Base-by-base conservation (phyloP, 2,113 vertebrate genomes). In the Xenopus borealis region DNA sequence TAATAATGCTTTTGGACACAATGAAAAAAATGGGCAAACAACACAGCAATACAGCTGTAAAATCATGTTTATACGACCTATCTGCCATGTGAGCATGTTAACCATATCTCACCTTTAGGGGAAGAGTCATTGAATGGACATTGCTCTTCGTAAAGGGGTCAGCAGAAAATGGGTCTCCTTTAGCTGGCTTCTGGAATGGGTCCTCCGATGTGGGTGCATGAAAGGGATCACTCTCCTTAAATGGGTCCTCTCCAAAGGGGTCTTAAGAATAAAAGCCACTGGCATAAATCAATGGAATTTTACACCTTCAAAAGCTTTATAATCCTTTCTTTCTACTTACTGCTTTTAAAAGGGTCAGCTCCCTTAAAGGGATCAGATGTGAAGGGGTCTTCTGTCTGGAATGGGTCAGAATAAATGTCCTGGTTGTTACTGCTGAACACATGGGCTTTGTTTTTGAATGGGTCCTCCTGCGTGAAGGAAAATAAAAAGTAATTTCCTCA, bases 301-400 rank as follows among this genome's bases (percentile, higher is more conserved):
- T 27, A 50, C 47, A 12, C 47, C 10, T 5, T 4, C 6, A 50
- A 50, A 4, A 50, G 9, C 47, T 50, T 50, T 50, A 50, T 50
- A 50, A 13, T 50, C 3, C 14, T 23, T 61, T 19, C 18, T 61
- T 19, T 12, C 46, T 12, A 81, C 83, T 83, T 77, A 83, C 73
- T 88, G 82, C 85, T 89, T 91, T 91, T 88, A 79, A 92, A 86
- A 9, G 81, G 88, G 40, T 88, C 89, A 9, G 87, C 88, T 91
- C 96, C 96, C 89, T 95, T 96, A 79, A 98, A 99, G 0, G 97
- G 97, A 80, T 99, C 97, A 0, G 95, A 91, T 84, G 93, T 95
- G 88, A 98, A 98, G 44, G 97, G 97, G 86, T 98, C 97, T 82
- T 98, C 96, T 0, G 94, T 89, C 84, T 97, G 95, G 87, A 99